Evolutionary conservation across 2,797 vertebrate genomes (phyloP), one percentile per base, ranked within the genome.

Genomic region (Mergus octosetaceus): DNA sequence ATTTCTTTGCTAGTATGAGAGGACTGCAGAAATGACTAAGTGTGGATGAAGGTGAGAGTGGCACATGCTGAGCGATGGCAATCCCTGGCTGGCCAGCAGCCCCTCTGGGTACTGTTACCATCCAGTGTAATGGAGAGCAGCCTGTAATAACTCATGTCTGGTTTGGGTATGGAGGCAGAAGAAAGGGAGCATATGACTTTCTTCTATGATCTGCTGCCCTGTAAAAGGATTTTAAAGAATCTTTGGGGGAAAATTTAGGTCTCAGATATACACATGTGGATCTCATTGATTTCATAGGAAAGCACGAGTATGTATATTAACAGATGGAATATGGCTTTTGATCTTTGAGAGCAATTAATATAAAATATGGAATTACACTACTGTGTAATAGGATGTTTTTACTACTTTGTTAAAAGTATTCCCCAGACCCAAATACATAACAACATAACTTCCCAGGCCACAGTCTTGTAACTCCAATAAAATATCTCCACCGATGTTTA

Each of bases 311-410:
- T 36, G 25, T 81, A 49, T 56, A 76, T 85, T 84, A 73, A 73
- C 53, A 87, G 81, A 89, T 43, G 94, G 78, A 92, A 60, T 70
- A 87, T 21, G n/a, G 28, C 58, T 92, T 96, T 93, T 96, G 78
- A 93, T 93, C 58, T 93, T 87, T 78, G 78, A 60, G n/a, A 90
- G 43, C 20, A 94, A 93, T 93, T 87, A 92, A 89, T 89, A 66
- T 85, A 87, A 96, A 95, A 92, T 69, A 77, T 51, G 51, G 51
- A 64, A 96, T 87, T 87, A 24, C 41, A 83, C 61, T 83, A 62
- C 81, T 51, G 45, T 68, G 75, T 83, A 93, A 95, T 30, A 83
- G 25, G 58, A 81, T 85, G 58, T 72, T 70, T 96, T 73, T 38
- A 90, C n/a, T 85, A 66, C 38, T 76, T 73, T 77, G 12, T 80